These are phyloP conservation scores for Melanotaenia maccullochi DNA, from an alignment of 2,797 vertebrate species.

Conservation along the genomic window DNA sequence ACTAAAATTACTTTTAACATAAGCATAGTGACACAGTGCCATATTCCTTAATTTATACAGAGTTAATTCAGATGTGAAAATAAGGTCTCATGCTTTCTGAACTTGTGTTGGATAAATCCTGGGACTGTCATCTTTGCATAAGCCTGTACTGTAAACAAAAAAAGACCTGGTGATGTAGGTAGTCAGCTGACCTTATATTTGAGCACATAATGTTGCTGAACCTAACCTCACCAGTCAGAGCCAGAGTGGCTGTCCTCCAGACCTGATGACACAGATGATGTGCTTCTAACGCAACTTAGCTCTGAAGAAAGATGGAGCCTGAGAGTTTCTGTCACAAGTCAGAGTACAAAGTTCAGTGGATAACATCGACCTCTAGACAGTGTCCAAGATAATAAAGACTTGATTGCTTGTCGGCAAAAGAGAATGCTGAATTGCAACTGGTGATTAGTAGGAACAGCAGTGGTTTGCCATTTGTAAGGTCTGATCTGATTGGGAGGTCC, in stretches of 20 bases:
- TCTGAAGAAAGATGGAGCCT: neutral
- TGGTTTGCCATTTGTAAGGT: neutral
- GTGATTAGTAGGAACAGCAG: neutral
- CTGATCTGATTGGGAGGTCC: neutral
- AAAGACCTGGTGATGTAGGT: neutral
- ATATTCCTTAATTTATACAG: slow-evolving; percentile 2
- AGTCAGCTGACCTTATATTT: neutral
- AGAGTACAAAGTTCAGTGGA: neutral
- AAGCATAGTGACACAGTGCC: neutral
- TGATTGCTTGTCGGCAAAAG: neutral
- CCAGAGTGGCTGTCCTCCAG: neutral
- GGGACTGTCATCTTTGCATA: neutral
- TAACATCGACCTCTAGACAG: neutral
- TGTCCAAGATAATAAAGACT: neutral
- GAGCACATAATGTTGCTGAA: neutral
- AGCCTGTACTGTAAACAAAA: neutral
- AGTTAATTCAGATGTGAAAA: neutral
- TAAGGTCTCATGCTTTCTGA: neutral
- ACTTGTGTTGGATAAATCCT: neutral
- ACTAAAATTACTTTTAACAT: neutral
- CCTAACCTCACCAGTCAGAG: no score
- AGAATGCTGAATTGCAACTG: neutral
- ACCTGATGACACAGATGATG: neutral
- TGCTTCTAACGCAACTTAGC: neutral
- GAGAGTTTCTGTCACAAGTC: neutral